A percentile compares a stretch with the other conserved stretches of the same genome.
Evolutionary conservation across 1,140 invertebrate genomes (phyloP).

Genomic region (Thrips palmi): DNA sequence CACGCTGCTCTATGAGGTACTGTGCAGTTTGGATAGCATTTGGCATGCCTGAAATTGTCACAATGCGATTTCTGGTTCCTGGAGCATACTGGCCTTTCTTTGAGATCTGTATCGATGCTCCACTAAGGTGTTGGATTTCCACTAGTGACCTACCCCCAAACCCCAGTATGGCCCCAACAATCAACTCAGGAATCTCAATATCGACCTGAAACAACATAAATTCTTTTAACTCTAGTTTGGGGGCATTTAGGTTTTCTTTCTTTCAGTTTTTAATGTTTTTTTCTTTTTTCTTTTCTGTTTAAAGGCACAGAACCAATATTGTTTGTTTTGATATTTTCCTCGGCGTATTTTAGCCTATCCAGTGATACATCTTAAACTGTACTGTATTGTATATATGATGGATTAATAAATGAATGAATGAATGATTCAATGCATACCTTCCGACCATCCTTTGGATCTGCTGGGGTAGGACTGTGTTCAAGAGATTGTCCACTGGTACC

Average conservation of each 20-base stretch:
- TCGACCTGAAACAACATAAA: too few relatives aligned
- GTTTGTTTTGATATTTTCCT: too few relatives aligned
- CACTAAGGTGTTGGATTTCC: conserved; percentile 90
- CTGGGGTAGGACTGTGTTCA: background rate
- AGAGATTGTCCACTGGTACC: conserved; percentile 10
- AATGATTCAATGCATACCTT: conserved; percentile 1
- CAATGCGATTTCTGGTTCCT: conserved; percentile 90
- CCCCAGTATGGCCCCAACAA: conserved; percentile 92
- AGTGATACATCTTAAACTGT: too few relatives aligned
- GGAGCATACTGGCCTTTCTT: conserved; percentile 96
- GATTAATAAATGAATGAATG: too few relatives aligned
- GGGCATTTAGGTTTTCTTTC: conserved; percentile 67
- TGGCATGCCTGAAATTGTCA: conserved; percentile 79
- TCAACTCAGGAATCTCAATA: conserved; percentile 80
- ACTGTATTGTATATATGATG: too few relatives aligned
- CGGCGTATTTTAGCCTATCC: too few relatives aligned
- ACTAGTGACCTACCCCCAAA: conserved; percentile 88
- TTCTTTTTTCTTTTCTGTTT: too few relatives aligned
- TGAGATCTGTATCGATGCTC: conserved; percentile 94
- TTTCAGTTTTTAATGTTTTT: conserved; percentile 26
- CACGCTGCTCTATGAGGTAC: conserved; percentile 88
- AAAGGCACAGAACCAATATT: too few relatives aligned
- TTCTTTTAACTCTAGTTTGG: too few relatives aligned
- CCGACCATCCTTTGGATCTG: conserved; percentile 3
- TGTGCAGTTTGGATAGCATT: conserved; percentile 77